Percentiles rank a stretch among this genome's conserved stretches.
These are phyloP conservation scores for Muscicapa adusta DNA, from an alignment of 2,113 vertebrate species.

Conservation along the genomic window DNA sequence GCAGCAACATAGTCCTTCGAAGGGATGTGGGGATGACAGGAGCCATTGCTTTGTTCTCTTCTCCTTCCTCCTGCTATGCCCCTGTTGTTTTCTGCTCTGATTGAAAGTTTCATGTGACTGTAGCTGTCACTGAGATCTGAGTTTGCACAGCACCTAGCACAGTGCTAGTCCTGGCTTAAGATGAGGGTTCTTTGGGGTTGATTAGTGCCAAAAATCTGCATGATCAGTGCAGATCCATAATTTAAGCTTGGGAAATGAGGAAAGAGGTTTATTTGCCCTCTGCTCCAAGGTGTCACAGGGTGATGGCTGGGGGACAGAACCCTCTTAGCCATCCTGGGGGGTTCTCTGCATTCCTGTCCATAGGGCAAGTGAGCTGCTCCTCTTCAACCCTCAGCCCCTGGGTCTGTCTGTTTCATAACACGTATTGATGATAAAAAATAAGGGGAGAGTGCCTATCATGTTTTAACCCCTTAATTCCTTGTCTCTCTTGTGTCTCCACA, in stretches of 20 bases:
- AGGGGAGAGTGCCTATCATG: background rate
- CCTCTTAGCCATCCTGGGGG: background rate
- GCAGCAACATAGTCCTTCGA: background rate
- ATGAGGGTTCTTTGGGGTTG: background rate
- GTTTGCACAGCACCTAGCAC: conserved; percentile 22
- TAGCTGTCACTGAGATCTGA: conserved; percentile 39
- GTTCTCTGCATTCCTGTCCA: background rate
- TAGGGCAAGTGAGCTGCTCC: background rate
- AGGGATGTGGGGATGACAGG: background rate
- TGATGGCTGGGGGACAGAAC: background rate
- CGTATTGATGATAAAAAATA: background rate
- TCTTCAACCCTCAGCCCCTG: background rate
- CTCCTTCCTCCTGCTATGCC: background rate
- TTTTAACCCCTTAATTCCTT: conserved; percentile 14
- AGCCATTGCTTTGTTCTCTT: conserved; percentile 35
- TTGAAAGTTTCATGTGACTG: conserved; percentile 11
- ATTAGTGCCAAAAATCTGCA: background rate
- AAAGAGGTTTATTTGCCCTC: background rate
- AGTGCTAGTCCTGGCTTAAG: conserved; percentile 1
- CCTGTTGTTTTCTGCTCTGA: conserved; percentile 28
- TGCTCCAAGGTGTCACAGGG: background rate
- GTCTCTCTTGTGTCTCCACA: conserved; percentile 77
- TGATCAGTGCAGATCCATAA: background rate
- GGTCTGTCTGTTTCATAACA: background rate
- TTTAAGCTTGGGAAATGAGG: background rate